These are phyloP conservation scores for Dicranocentrus wangi DNA, from an alignment of 2,888 invertebrate species.

Conservation along the genomic window DNA sequence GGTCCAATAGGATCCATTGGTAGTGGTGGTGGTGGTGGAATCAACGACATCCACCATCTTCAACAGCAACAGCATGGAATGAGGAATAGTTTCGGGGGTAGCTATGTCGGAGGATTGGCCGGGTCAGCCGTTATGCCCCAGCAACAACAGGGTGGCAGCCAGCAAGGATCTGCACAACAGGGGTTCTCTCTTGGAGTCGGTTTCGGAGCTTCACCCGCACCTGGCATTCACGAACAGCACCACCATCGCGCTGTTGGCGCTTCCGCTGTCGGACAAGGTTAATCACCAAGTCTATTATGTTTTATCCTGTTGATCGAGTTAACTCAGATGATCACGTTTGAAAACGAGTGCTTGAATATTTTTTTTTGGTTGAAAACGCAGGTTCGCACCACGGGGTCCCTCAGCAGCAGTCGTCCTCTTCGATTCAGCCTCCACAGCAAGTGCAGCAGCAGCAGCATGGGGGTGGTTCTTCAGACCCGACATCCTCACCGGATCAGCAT, in stretches of 20 bases:
- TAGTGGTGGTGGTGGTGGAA: constrained; percentile 69
- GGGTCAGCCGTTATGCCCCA: neutral
- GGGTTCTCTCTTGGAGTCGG: constrained; percentile 76
- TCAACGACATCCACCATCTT: constrained; percentile 73
- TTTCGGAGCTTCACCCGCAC: constrained; percentile 57
- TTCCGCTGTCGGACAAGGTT: too few relatives aligned
- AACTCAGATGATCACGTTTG: too few relatives aligned
- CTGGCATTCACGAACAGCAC: neutral
- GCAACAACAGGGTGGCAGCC: too few relatives aligned
- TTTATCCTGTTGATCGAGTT: too few relatives aligned
- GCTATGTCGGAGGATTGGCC: constrained; percentile 1
- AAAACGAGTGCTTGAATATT: too few relatives aligned
- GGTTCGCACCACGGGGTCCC: neutral
- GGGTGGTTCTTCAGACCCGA: constrained; percentile 27
- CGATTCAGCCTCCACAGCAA: neutral
- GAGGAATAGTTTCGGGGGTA: constrained; percentile 42
- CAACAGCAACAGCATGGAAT: constrained; percentile 68
- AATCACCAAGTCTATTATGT: too few relatives aligned
- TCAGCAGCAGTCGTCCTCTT: neutral
- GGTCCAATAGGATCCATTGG: constrained; percentile 55
- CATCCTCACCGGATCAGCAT: too few relatives aligned
- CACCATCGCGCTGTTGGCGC: neutral
- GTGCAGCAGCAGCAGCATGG: neutral
- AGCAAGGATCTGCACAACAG: neutral
- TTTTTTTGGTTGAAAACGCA: neutral